Conservation (phyloP, 2,113 vertebrate genomes). For the Eulemur rufifrons region DNA sequence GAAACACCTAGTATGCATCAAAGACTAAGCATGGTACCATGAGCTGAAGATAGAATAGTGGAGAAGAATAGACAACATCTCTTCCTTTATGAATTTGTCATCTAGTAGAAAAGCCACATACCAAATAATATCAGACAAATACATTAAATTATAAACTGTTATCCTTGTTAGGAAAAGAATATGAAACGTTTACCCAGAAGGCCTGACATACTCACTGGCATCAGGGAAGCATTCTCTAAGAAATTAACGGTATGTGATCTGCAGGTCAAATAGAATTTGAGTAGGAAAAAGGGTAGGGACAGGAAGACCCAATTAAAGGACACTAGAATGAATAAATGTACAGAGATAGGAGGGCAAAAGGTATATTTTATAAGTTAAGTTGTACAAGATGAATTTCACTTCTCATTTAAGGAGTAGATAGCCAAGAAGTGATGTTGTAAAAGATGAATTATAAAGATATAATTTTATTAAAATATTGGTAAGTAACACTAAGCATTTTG, state of each 20-base stretch:
- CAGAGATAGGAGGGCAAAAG: background rate
- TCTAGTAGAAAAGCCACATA: background rate
- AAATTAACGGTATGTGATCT: background rate
- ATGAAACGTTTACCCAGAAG: background rate
- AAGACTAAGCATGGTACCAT: background rate
- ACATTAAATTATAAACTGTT: background rate
- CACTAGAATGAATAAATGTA: background rate
- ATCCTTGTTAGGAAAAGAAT: background rate
- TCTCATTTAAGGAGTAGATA: background rate
- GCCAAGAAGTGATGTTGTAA: background rate
- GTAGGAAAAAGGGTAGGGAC: background rate
- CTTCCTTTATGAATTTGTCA: background rate
- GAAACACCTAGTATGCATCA: background rate
- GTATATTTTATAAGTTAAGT: background rate
- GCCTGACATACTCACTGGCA: background rate
- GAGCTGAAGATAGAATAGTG: background rate
- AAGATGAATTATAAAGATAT: background rate
- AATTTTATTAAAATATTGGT: background rate
- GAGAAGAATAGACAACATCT: background rate
- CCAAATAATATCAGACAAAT: background rate
- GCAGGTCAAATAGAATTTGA: background rate
- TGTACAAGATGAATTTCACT: background rate
- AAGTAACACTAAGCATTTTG: background rate
- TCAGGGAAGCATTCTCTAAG: background rate
- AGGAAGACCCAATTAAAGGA: background rate